Conservation (phyloP, 2,113 vertebrate species). For the Aegotheles bennettii region DNA sequence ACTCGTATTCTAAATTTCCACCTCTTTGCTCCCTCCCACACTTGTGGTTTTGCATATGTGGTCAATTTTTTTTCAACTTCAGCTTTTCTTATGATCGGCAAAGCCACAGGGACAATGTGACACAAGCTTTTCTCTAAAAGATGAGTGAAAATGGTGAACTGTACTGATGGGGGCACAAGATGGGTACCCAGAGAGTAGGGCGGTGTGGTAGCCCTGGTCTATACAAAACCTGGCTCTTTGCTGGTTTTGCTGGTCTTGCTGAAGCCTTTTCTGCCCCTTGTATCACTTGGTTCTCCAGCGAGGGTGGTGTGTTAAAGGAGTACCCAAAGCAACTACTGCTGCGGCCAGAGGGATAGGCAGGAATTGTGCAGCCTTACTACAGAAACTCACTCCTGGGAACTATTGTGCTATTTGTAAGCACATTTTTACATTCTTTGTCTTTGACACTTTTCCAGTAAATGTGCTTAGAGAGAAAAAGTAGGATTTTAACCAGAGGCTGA, state of each 20-base stretch:
- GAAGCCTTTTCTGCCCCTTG: neutral
- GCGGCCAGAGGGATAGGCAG: neutral
- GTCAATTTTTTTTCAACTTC: neutral
- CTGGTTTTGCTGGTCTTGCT: neutral
- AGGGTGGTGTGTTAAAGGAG: neutral
- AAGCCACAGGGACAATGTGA: neutral
- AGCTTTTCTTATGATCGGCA: neutral
- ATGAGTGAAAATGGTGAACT: neutral
- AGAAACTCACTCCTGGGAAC: neutral
- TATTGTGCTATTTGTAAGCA: neutral
- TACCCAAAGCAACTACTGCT: neutral
- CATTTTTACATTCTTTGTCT: neutral
- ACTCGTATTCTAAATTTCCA: neutral
- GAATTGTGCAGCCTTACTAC: neutral
- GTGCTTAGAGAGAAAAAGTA: neutral
- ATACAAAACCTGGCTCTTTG: neutral
- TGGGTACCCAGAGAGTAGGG: neutral
- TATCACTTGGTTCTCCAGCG: neutral
- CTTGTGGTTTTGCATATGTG: neutral
- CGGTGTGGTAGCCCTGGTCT: neutral
- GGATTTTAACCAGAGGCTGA: neutral
- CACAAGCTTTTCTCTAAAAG: neutral
- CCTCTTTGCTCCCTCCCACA: neutral
- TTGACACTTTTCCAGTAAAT: neutral
- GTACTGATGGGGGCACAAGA: neutral